phyloP scores from a whole-genome alignment of 2,888 invertebrate genomes.

The Tethea ocularis region DNA sequence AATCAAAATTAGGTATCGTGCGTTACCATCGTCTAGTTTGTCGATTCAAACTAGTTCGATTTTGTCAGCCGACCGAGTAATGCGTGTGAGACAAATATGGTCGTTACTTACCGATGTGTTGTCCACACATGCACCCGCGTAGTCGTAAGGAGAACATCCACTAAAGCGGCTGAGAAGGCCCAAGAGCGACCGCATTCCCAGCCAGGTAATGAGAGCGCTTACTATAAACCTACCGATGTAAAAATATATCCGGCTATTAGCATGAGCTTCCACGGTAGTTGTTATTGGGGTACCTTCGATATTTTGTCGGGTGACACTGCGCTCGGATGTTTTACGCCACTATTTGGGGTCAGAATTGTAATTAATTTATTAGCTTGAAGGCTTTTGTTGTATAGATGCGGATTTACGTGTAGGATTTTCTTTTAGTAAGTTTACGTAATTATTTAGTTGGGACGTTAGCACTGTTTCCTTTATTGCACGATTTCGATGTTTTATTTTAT shows the following conservation, averaged over 20 bases:
- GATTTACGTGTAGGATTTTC: conserved; percentile 14
- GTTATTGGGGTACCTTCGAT: conserved; percentile 54
- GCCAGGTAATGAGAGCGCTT: conserved; percentile 83
- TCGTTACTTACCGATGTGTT: conserved; percentile 79
- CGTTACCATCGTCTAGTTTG: conserved; percentile 3
- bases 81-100: conserved; percentile 53
- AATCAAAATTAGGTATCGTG: neutral
- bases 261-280: conserved; percentile 75
- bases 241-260: conserved; percentile 64
- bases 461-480: conserved; percentile 69
- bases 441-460: conserved; percentile 60
- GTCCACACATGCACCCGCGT: conserved; percentile 83
- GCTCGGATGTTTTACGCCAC: conserved; percentile 51
- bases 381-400: conserved; percentile 13
- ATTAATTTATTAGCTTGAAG: conserved; percentile 28
- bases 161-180: conserved; percentile 84
- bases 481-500: conserved; percentile 56
- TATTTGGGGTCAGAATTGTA: conserved; percentile 43
- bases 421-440: conserved; percentile 40
- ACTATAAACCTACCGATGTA: conserved; percentile 63
- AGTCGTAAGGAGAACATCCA: conserved; percentile 84
- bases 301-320: conserved; percentile 69
- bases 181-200: conserved; percentile 84
- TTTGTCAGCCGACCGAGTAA: conserved; percentile 62
- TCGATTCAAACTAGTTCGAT: conserved; percentile 14